phyloP scores from a whole-genome alignment of 2,888 invertebrate genomes.

The Drosophila neonasuta region DNA sequence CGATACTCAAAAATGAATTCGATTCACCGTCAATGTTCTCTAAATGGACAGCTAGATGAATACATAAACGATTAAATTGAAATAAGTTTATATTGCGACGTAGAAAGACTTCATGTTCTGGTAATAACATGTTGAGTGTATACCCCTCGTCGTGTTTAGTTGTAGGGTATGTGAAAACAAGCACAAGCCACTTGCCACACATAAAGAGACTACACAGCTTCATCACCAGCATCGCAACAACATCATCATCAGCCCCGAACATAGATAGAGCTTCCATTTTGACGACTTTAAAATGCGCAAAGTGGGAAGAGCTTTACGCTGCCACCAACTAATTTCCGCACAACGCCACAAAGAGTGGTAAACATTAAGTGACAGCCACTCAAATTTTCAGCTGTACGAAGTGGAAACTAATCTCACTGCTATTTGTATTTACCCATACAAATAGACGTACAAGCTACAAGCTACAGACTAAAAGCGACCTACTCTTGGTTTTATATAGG shows the following conservation, averaged over 20 bases:
- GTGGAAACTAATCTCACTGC: conserved; percentile 43
- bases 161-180: conserved; percentile 27
- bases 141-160: neutral
- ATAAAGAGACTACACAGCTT: conserved; percentile 38
- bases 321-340: conserved; percentile 44
- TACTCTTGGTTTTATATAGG: neutral
- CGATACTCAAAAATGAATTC: no score
- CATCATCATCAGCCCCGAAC: conserved; percentile 16
- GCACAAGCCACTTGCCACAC: conserved; percentile 22
- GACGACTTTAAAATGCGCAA: conserved; percentile 46
- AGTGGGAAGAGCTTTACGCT: conserved; percentile 32
- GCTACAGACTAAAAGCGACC: no score
- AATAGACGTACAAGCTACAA: neutral
- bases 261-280: conserved; percentile 14
- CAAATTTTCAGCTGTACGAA: conserved; percentile 35
- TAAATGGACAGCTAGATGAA: no score
- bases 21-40: no score
- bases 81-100: no score
- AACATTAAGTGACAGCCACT: conserved; percentile 53
- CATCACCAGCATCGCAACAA: conserved; percentile 12
- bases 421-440: conserved; percentile 32
- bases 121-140: no score
- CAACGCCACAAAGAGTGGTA: conserved; percentile 33
- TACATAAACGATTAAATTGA: no score
- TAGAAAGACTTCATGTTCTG: no score